Base-by-base conservation (phyloP, 2,113 vertebrate genomes). In the Motacilla alba region DNA sequence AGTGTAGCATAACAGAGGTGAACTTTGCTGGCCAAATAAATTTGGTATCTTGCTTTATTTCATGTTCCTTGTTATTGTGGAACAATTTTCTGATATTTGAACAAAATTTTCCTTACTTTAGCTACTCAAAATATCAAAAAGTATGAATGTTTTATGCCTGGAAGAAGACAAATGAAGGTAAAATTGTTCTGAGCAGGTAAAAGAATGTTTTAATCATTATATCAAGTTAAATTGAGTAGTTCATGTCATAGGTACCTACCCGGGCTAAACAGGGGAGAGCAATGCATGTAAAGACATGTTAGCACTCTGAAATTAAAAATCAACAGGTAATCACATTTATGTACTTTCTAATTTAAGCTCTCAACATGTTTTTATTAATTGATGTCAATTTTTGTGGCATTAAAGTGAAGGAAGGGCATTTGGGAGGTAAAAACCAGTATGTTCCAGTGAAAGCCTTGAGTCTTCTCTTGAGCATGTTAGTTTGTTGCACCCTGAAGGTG, bases 101-200 rank as follows among this genome's bases (percentile, higher is more conserved):
- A 44, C 33, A 89, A 44, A 64, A 15, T 52, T 62, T 76, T 49
- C 24, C 53, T 72, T 90, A 30, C 33, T 82, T 72, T n/a, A 87
- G n/a, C 50, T 69, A 67, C 43, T 88, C 39, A 94, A 91, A 96
- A 53, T 64, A 93, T 35, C 59, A 74, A 50, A 47, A 88, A 53
- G 76, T 86, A 95, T 77, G 47, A 64, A 21, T 60, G 15, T 91
- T 94, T 91, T 69, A 64, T 46, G 59, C 75, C 70, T 90, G 91
- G 93, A 94, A 53, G 63, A 79, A 85, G 55, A 56, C 44, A 41
- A 91, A 43, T 15, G 41, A 43, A 43, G 41, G 41, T 43, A 43
- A 43, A 43, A 53, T 56, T 69, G 4, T 62, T 47, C 56, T 94
- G 55, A 97, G 66, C 52, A 95, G 70, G 93, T 96, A 79, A 97